phyloP scores from a whole-genome alignment of 35 echinoderm and acorn worm genomes.

The Acanthaster planci region DNA sequence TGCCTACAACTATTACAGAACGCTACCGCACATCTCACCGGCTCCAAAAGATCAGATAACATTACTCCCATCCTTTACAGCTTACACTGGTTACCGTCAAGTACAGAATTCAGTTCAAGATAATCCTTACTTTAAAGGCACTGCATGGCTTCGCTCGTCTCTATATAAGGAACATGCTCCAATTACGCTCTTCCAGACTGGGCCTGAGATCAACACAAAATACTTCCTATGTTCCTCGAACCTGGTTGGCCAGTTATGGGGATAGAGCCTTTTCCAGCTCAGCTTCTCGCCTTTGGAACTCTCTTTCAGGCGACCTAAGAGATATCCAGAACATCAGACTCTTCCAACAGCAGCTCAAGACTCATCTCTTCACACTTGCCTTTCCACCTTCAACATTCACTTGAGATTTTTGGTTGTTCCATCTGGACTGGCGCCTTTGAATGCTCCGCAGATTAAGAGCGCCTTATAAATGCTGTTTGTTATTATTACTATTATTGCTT shows the following conservation, averaged over 20 bases:
- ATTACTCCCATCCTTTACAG: conserved; percentile 28
- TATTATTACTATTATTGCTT: too few species aligned
- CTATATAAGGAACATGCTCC: conserved; percentile 33
- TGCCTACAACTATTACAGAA: conserved; percentile 50
- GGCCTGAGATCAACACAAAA: background rate
- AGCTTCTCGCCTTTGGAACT: conserved; percentile 19
- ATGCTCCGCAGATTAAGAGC: too few species aligned
- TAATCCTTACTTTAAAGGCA: conserved; percentile 13
- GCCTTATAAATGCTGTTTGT: too few species aligned
- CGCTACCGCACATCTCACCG: conserved; percentile 30
- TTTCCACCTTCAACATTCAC: too few species aligned
- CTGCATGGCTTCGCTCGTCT: conserved; percentile 1
- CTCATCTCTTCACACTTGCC: too few species aligned
- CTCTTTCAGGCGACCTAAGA: background rate
- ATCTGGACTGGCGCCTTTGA: too few species aligned
- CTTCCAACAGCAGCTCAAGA: too few species aligned
- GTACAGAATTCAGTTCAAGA: conserved; percentile 36
- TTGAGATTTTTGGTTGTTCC: too few species aligned
- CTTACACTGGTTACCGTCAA: conserved; percentile 54
- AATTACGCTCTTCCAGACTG: background rate
- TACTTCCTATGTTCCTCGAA: background rate
- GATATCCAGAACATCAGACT: too few species aligned
- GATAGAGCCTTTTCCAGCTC: conserved; percentile 5
- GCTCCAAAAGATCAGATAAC: background rate
- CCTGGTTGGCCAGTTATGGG: background rate